phyloP scores from a whole-genome alignment of 2,888 invertebrate species.

The Sisyra terminalis region DNA sequence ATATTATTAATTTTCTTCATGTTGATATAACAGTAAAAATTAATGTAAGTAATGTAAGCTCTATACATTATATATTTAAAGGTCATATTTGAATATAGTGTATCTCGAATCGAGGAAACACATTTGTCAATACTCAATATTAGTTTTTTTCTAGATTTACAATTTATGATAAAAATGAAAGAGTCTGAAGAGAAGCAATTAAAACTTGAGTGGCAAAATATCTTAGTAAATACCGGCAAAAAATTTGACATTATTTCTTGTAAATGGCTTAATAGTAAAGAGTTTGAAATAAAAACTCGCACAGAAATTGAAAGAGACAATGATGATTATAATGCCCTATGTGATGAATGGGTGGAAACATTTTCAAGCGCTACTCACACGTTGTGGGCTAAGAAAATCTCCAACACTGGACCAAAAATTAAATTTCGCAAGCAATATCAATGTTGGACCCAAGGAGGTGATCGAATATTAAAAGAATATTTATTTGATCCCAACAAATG shows the following conservation, averaged over 20 bases:
- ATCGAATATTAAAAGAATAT: slow-evolving; percentile 23
- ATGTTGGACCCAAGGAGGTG: slow-evolving; percentile 25
- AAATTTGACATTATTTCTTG: slow-evolving; percentile 24
- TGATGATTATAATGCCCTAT: slow-evolving; percentile 24
- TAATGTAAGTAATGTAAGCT: too few species aligned
- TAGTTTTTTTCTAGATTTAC: too few species aligned
- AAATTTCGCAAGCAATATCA: slow-evolving; percentile 27
- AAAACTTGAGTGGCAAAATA: too few species aligned
- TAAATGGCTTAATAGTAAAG: slow-evolving; percentile 22
- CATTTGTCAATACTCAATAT: too few species aligned
- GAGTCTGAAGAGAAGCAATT: too few species aligned
- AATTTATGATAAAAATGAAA: too few species aligned
- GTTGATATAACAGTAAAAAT: too few species aligned
- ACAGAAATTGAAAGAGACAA: slow-evolving; percentile 23
- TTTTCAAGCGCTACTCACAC: slow-evolving; percentile 25
- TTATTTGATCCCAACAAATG: slow-evolving; percentile 26
- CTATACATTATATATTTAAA: too few species aligned
- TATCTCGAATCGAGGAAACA: too few species aligned
- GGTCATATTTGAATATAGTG: too few species aligned
- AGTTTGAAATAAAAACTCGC: slow-evolving; percentile 25
- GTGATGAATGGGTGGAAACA: slow-evolving; percentile 26
- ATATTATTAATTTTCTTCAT: too few species aligned
- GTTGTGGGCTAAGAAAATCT: slow-evolving; percentile 27
- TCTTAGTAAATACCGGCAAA: slow-evolving; percentile 19
- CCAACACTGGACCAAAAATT: slow-evolving; percentile 27